Evolutionary conservation across 2,888 invertebrate genomes (phyloP).

Genomic region (Nesidiocoris tenuis): DNA sequence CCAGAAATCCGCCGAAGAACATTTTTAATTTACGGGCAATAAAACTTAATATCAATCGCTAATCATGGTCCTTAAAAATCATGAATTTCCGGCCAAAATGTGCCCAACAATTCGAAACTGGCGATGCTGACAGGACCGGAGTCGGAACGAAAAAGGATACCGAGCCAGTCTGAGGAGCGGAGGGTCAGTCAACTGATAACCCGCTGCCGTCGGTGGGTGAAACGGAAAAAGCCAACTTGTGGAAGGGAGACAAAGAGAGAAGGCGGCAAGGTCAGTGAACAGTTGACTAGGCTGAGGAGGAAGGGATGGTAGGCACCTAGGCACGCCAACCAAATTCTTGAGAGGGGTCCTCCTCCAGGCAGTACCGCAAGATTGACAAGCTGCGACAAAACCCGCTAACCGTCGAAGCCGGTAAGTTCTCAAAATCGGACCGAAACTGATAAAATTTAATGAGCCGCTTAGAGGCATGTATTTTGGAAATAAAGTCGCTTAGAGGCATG

Average conservation of each 20-base stretch:
- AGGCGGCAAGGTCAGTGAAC: not conserved
- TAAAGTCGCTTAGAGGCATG: too few species aligned
- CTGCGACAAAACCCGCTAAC: too few species aligned
- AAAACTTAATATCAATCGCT: not conserved
- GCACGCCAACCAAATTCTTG: constrained; percentile 3
- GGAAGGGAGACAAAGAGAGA: not conserved
- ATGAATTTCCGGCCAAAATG: not conserved
- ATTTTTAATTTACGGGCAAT: not conserved
- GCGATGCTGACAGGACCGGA: not conserved
- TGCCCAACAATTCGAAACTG: not conserved
- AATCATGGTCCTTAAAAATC: not conserved
- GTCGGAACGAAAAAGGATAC: not conserved
- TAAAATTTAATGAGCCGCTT: too few species aligned
- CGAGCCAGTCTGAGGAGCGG: not conserved
- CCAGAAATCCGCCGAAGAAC: not conserved
- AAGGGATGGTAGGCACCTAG: constrained; percentile 5
- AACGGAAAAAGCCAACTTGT: not conserved
- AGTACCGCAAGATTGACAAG: not conserved
- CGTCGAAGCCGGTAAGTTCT: too few species aligned
- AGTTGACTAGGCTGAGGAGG: not conserved
- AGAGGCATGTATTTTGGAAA: too few species aligned
- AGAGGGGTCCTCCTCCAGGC: not conserved
- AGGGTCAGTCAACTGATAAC: constrained; percentile 40
- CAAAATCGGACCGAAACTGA: too few species aligned
- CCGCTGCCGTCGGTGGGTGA: not conserved